phyloP scores from a whole-genome alignment of 2,113 vertebrate genomes.

The Bothrops jararaca region DNA sequence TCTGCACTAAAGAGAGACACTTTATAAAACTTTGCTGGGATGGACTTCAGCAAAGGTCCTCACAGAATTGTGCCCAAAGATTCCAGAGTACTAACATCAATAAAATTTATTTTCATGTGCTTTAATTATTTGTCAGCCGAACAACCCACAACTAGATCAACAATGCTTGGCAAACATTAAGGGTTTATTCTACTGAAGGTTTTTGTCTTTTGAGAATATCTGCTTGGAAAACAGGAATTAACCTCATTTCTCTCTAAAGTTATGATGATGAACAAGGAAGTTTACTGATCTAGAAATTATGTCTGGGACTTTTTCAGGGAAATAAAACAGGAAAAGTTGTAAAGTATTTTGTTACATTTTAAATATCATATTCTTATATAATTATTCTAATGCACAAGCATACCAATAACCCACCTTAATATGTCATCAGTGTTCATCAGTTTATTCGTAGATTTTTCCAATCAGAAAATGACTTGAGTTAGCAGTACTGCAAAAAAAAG shows the following conservation, averaged over 20 bases:
- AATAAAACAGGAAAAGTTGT: neutral
- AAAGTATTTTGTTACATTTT: neutral
- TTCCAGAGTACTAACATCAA: neutral
- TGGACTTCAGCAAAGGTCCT: neutral
- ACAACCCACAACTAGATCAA: neutral
- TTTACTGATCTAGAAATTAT: neutral
- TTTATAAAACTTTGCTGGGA: neutral
- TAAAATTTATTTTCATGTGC: neutral
- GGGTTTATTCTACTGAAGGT: neutral
- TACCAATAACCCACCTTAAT: conserved; percentile 21
- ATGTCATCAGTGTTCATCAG: conserved; percentile 19
- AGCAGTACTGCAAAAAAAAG: conserved; percentile 26
- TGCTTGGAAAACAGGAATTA: neutral
- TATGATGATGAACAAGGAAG: neutral
- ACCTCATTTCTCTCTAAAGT: neutral
- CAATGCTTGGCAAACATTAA: neutral
- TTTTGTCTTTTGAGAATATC: neutral
- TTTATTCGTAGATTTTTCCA: conserved; percentile 47
- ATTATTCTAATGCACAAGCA: neutral
- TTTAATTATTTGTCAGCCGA: neutral
- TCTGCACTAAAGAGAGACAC: neutral
- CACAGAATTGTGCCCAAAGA: neutral
- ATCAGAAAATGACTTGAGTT: conserved; percentile 28
- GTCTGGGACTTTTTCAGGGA: neutral
- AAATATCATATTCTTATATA: neutral